Evolutionary conservation across 2,888 invertebrate genomes (phyloP).

Genomic region (Drosophila infuscata): DNA sequence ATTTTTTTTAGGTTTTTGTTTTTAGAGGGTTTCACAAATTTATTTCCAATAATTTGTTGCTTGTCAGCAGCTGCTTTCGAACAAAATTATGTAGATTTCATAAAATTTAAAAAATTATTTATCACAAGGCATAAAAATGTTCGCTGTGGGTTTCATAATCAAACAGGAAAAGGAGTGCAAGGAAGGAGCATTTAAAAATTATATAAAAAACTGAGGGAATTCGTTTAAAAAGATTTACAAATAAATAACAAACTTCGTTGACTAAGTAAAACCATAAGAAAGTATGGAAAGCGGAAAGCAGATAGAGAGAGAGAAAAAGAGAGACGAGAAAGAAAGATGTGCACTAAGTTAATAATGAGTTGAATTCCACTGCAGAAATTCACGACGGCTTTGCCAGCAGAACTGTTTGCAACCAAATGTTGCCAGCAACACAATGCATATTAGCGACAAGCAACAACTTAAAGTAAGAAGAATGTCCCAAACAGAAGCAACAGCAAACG

Average conservation of each 20-base stretch:
- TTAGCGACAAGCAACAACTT: conserved; percentile 13
- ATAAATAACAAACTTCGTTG: conserved; percentile 71
- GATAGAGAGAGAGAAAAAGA: background rate
- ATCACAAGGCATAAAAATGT: conserved; percentile 53
- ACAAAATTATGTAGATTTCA: conserved; percentile 27
- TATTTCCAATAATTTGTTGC: conserved; percentile 5
- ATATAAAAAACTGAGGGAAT: conserved; percentile 1
- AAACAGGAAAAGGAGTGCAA: background rate
- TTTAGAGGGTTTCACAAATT: conserved; percentile 6
- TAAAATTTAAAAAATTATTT: conserved; percentile 51
- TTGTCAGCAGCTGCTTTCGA: conserved; percentile 17
- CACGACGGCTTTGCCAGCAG: conserved; percentile 14
- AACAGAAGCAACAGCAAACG: conserved; percentile 9
- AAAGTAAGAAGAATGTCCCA: conserved; percentile 1
- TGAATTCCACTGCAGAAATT: conserved; percentile 19
- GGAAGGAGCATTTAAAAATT: conserved; percentile 4
- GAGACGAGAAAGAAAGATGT: background rate
- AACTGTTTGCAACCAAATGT: conserved; percentile 51
- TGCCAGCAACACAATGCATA: conserved; percentile 70
- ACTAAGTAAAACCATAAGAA: conserved; percentile 45
- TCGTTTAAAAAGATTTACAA: conserved; percentile 49
- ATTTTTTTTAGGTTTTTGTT: background rate
- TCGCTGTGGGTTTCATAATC: conserved; percentile 12
- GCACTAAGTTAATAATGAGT: conserved; percentile 5
- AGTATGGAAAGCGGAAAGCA: background rate